Conservation (phyloP, 1,140 invertebrate genomes). For the Drosophila chauvacae region DNA sequence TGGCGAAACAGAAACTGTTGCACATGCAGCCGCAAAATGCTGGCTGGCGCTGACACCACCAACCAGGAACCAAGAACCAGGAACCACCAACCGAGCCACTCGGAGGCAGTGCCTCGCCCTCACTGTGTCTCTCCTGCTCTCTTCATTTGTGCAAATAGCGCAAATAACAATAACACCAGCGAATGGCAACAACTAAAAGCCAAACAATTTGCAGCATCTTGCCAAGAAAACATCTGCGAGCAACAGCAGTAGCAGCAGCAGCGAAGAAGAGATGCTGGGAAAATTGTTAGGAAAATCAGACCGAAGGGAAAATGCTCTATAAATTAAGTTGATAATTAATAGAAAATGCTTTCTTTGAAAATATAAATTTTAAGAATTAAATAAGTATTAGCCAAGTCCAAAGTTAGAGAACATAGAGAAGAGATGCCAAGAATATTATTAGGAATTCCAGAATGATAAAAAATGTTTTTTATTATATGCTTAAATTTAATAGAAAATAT, state of each 20-base stretch:
- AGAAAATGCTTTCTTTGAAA: rapidly evolving
- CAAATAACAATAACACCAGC: conserved; percentile 54
- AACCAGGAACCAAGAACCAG: conserved; percentile 17
- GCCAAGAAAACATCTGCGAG: conserved; percentile 67
- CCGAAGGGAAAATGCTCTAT: conserved; percentile 20
- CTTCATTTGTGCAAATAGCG: conserved; percentile 29
- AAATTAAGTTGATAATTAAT: neutral
- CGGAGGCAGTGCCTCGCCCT: conserved; percentile 17
- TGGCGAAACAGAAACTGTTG: conserved; percentile 62
- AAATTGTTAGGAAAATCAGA: neutral
- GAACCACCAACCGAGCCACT: conserved; percentile 37
- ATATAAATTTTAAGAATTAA: neutral
- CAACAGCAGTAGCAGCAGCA: conserved; percentile 22
- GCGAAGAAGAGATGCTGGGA: conserved; percentile 1
- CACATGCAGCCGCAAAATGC: conserved; percentile 63
- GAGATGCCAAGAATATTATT: too few species aligned
- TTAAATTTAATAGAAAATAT: too few species aligned
- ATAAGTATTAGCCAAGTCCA: too few species aligned
- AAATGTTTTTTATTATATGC: too few species aligned
- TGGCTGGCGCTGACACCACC: conserved; percentile 46
- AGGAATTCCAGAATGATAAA: too few species aligned
- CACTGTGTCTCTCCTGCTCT: neutral
- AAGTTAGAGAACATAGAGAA: too few species aligned
- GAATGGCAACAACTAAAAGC: conserved; percentile 38
- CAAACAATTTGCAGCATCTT: conserved; percentile 69